Conservation (phyloP, 2,797 vertebrate species). For the Cyclopterus lumpus region DNA sequence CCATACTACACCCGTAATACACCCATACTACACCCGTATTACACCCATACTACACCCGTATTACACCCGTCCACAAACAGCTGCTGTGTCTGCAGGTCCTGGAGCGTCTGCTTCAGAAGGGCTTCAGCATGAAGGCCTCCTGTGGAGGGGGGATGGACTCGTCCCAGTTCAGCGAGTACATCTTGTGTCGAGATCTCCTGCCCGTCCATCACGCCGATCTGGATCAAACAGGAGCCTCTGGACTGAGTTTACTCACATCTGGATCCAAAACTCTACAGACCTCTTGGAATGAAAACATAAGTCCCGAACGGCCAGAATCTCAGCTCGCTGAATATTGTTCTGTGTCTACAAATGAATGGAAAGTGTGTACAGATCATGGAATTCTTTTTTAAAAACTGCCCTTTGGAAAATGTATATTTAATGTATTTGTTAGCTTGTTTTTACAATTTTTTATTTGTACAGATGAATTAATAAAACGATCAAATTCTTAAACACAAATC, state of each 20-base stretch:
- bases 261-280: too few relatives aligned
- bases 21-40: too few relatives aligned
- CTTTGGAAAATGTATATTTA: constrained; percentile 57
- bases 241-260: constrained; percentile 58
- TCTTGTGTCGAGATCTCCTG: constrained; percentile 88
- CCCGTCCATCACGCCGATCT: constrained; percentile 83
- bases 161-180: constrained; percentile 94
- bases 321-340: background rate
- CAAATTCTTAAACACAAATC: background rate
- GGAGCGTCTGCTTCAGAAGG: constrained; percentile 91
- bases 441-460: constrained; percentile 44
- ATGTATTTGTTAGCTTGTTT: constrained; percentile 45
- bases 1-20: too few relatives aligned
- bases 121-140: constrained; percentile 88
- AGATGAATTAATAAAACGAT: constrained; percentile 52
- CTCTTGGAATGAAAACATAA: background rate
- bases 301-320: background rate
- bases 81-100: constrained; percentile 84
- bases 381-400: constrained; percentile 44
- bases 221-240: constrained; percentile 95
- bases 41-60: too few relatives aligned
- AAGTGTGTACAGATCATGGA: constrained; percentile 24
- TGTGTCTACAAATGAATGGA: background rate
- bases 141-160: constrained; percentile 92
- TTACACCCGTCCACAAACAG: too few relatives aligned